phyloP scores from a whole-genome alignment of 2,113 vertebrate genomes.

The Apistogramma diplotaenia region DNA sequence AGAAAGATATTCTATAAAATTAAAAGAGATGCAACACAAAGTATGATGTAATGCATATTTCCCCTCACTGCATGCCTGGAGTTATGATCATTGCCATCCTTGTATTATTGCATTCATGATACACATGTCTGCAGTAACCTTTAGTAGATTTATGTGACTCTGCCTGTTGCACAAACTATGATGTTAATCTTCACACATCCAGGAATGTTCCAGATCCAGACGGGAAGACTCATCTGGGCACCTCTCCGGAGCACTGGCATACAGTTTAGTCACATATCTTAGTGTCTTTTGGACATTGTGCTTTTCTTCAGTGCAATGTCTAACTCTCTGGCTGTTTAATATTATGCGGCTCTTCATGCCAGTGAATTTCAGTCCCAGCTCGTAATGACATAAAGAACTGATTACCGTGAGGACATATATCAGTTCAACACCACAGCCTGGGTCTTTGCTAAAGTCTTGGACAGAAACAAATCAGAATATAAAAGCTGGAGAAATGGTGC shows the following conservation, averaged over 20 bases:
- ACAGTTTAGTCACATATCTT: background rate
- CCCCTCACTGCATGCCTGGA: background rate
- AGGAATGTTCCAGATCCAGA: background rate
- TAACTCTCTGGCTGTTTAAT: slow-evolving; percentile 16
- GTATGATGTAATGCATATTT: background rate
- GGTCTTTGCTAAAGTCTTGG: background rate
- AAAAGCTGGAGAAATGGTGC: background rate
- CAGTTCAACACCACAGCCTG: background rate
- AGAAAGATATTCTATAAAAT: background rate
- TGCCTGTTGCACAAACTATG: background rate
- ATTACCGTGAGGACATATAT: background rate
- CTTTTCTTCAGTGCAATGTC: background rate
- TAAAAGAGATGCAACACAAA: background rate
- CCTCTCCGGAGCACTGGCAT: background rate
- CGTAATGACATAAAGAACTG: slow-evolving; percentile 5
- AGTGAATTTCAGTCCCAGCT: background rate
- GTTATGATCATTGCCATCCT: background rate
- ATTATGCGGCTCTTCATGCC: slow-evolving; percentile 19
- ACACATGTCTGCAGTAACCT: background rate
- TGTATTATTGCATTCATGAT: background rate
- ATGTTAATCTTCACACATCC: background rate
- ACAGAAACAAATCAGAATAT: background rate
- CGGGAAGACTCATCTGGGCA: background rate
- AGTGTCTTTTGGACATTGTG: background rate
- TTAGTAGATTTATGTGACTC: background rate